Evolutionary conservation across 2,113 vertebrate genomes (phyloP), one percentile per base, ranked within the genome.

Genomic region (Festucalex cinctus): DNA sequence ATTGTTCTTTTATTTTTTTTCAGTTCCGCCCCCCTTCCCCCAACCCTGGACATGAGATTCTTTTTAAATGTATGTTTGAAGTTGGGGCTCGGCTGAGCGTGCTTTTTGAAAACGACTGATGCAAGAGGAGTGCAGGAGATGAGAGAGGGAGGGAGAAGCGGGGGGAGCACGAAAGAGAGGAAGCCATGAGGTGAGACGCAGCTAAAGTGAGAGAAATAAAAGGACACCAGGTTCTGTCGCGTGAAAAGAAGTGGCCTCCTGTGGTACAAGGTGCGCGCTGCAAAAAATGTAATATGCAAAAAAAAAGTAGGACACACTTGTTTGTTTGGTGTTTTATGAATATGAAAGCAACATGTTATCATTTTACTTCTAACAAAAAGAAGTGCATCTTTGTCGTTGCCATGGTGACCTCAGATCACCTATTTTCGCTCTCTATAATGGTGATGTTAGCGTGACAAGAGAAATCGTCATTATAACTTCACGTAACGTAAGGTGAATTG

Each of bases 31-130:
- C 28, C 17, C 17, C 57, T 0, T 1, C 20, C 12, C 53, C 53
- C 24, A 56, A 5, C 64, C 43, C 58, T 32, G 19, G 82, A 90
- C 86, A 84, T 80, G 83, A 90, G 80, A 87, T 88, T 86, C 73
- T 83, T 84, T 84, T 77, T 82, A 89, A 83, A 89, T 85, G 82
- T 78, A 81, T 80, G 87, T 88, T 89, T 90, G 88, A 91, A 91
- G 91, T 87, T 74, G 76, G 69, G 71, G 77, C 79, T 85, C 71
- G 78, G 82, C 84, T 75, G 79, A 89, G 83, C 70, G 80, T 81
- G 83, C 85, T 85, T 81, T 88, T 87, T 90, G 84, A 89, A 89
- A 85, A 83, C 64, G 81, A 78, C 74, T 91, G 86, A 90, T 78
- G 86, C 81, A 89, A 91, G 79, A 86, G 86, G 56, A 69, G 70